Conservation (phyloP, 2,888 invertebrate genomes). For the Oithona nana region DNA sequence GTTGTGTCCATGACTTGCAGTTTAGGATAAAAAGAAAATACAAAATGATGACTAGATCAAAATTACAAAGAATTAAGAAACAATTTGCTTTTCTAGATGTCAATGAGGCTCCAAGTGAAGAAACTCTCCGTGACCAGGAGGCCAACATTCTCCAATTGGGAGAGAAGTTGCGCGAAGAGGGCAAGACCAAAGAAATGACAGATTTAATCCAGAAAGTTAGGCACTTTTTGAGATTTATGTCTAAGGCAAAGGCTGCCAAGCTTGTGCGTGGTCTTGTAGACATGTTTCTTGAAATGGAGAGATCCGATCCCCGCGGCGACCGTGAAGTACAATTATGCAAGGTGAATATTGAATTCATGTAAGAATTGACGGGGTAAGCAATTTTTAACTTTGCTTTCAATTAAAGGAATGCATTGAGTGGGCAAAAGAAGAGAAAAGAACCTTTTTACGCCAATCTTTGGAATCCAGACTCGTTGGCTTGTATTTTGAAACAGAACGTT, state of each 20-base stretch:
- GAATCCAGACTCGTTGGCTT: conserved; percentile 86
- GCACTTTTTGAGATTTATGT: conserved; percentile 81
- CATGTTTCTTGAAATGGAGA: conserved; percentile 89
- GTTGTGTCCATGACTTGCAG: no score
- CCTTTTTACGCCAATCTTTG: conserved; percentile 84
- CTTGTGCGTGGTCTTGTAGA: conserved; percentile 89
- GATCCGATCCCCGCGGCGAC: conserved; percentile 44
- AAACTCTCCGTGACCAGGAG: conserved; percentile 6
- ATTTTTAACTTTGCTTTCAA: neutral
- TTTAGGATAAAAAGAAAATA: no score
- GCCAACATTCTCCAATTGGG: conserved; percentile 8
- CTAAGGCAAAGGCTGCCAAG: conserved; percentile 98
- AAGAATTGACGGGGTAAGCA: neutral
- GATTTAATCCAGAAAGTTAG: conserved; percentile 79
- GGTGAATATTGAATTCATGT: neutral
- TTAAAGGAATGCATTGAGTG: conserved; percentile 85
- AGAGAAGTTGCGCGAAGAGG: conserved; percentile 3
- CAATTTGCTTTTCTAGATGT: neutral
- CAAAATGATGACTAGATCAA: no score
- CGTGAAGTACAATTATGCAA: conserved; percentile 70
- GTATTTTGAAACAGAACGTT: conserved; percentile 70
- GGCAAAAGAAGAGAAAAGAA: conserved; percentile 93
- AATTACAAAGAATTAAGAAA: no score
- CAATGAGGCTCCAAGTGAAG: neutral
- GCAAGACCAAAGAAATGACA: conserved; percentile 19